Evolutionary conservation across 2,888 invertebrate species (phyloP).

Genomic region (Neoascia interrupta): DNA sequence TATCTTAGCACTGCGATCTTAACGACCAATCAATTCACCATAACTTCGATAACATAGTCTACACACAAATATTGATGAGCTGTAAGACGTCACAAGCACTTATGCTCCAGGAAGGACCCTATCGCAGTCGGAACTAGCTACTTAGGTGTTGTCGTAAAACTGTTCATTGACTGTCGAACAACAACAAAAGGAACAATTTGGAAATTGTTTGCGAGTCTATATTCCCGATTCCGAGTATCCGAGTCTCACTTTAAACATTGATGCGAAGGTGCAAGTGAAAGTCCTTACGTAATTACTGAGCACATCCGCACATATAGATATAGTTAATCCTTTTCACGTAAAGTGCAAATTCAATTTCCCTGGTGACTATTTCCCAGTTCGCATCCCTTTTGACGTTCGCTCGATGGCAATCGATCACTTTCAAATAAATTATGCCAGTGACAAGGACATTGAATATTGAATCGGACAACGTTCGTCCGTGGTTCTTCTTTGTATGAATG

Average conservation of each 20-base stretch:
- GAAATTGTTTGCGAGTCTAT: no score
- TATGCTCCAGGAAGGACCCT: no score
- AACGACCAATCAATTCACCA: constrained; percentile 1
- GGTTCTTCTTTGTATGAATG: no score
- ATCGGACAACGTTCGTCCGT: constrained; percentile 30
- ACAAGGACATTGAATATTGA: constrained; percentile 44
- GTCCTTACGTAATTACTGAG: no score
- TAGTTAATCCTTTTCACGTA: constrained; percentile 2
- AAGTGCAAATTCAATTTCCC: constrained; percentile 11
- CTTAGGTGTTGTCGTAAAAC: constrained; percentile 19
- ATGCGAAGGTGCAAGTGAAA: no score
- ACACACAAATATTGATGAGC: not conserved
- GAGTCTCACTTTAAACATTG: no score
- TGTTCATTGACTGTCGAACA: constrained; percentile 11
- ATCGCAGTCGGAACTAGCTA: not conserved
- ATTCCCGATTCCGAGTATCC: no score
- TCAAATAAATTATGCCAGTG: constrained; percentile 44
- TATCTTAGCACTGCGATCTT: not conserved
- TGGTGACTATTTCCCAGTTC: not conserved
- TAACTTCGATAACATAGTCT: not conserved
- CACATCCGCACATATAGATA: no score
- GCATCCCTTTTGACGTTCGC: constrained; percentile 16
- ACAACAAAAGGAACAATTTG: no score
- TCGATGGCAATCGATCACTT: constrained; percentile 39
- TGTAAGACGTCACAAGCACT: not conserved